Evolutionary conservation across 2,888 invertebrate genomes (phyloP).

Genomic region (Protodeltote pygarga): DNA sequence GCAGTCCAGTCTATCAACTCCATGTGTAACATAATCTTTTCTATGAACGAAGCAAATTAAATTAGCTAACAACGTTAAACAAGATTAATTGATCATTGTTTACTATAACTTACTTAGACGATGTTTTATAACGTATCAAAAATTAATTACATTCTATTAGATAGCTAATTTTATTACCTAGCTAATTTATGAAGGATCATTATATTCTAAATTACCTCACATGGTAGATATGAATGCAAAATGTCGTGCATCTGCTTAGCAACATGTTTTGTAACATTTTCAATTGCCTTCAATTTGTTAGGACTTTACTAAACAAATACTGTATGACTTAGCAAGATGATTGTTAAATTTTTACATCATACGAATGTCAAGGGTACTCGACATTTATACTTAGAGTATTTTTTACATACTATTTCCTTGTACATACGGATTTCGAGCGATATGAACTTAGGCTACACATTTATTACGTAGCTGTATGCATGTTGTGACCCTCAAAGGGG

Average conservation of each 20-base stretch:
- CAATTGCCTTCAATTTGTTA: neutral
- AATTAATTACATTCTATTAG: neutral
- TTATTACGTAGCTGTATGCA: too few relatives aligned
- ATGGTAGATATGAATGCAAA: too few relatives aligned
- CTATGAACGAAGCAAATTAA: constrained; percentile 8
- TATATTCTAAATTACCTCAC: too few relatives aligned
- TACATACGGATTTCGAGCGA: too few relatives aligned
- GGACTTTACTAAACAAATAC: constrained; percentile 12
- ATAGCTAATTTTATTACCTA: too few relatives aligned
- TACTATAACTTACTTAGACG: neutral
- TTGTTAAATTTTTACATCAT: constrained; percentile 31
- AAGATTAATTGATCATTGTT: neutral
- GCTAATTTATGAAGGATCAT: too few relatives aligned
- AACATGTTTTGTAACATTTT: neutral
- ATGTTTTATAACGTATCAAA: neutral
- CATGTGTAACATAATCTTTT: constrained; percentile 18
- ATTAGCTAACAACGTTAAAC: neutral
- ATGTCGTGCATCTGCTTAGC: too few relatives aligned
- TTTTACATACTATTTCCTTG: constrained; percentile 13
- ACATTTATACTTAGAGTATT: constrained; percentile 1
- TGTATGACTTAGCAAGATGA: constrained; percentile 17
- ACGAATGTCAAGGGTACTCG: constrained; percentile 3
- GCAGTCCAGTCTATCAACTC: constrained; percentile 8
- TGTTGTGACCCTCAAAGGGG: too few relatives aligned
- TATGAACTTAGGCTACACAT: too few relatives aligned